phyloP scores from a whole-genome alignment of 2,888 invertebrate genomes.

The Eupithecia dodoneata region DNA sequence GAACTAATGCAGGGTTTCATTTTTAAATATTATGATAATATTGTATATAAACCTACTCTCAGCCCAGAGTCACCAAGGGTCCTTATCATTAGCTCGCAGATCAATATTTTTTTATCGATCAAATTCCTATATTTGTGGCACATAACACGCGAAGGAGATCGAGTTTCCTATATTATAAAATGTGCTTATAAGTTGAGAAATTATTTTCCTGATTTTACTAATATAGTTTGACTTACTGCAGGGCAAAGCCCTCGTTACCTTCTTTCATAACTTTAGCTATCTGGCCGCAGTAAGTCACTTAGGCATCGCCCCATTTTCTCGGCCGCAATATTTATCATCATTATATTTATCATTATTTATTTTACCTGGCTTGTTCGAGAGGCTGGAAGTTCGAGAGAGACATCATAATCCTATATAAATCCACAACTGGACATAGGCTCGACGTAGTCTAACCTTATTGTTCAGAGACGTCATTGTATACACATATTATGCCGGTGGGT shows the following conservation, averaged over 20 bases:
- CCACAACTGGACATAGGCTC: too few species aligned
- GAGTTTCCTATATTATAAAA: not conserved
- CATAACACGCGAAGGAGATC: not conserved
- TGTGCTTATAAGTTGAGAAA: not conserved
- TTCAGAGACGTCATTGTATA: too few species aligned
- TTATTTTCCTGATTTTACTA: not conserved
- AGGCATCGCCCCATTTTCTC: not conserved
- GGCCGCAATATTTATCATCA: too few species aligned
- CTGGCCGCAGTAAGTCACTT: not conserved
- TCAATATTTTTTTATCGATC: not conserved
- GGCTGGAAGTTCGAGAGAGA: too few species aligned
- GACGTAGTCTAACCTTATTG: too few species aligned
- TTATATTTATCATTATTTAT: too few species aligned
- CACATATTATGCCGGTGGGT: too few species aligned
- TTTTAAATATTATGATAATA: constrained; percentile 44
- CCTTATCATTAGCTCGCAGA: not conserved
- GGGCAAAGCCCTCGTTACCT: too few species aligned
- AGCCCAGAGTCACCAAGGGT: not conserved
- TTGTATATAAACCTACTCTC: constrained; percentile 12
- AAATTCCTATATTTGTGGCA: not conserved
- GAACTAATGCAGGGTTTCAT: constrained; percentile 64
- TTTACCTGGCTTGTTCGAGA: too few species aligned
- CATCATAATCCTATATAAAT: too few species aligned
- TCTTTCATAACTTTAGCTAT: not conserved
- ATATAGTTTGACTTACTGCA: not conserved